These are phyloP conservation scores for Leucoraja ocellata DNA, from an alignment of 2,797 vertebrate species.

Conservation along the genomic window DNA sequence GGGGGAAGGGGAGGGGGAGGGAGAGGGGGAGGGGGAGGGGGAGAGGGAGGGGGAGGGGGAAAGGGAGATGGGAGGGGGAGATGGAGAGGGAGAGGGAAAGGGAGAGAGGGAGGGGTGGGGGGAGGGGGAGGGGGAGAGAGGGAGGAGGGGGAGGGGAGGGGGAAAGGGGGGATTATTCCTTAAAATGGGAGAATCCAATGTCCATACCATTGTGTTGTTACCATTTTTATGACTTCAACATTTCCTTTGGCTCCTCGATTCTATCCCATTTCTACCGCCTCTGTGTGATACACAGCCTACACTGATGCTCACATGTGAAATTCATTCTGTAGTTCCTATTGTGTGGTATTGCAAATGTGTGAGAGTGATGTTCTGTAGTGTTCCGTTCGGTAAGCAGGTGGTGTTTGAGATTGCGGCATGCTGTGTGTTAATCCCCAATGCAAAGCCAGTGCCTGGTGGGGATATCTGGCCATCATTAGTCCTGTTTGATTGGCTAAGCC, in stretches of 20 bases:
- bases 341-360: not conserved
- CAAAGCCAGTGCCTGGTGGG: not conserved
- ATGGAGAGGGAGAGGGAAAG: no score
- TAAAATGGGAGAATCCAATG: no score
- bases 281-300: not conserved
- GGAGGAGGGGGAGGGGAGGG: no score
- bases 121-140: no score
- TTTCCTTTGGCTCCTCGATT: not conserved
- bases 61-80: no score
- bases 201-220: not conserved
- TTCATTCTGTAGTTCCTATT: not conserved
- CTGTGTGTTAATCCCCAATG: not conserved
- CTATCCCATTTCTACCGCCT: not conserved
- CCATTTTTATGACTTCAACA: not conserved
- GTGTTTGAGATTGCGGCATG: not conserved
- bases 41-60: no score
- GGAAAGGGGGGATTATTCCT: no score
- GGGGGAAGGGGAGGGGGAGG: no score
- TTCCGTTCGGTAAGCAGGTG: not conserved
- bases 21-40: no score
- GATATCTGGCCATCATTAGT: not conserved
- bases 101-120: no score
- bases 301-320: no score
- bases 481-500: not conserved
- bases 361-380: not conserved